phyloP scores from a whole-genome alignment of 2,113 vertebrate species.

The Smithornis capensis region DNA sequence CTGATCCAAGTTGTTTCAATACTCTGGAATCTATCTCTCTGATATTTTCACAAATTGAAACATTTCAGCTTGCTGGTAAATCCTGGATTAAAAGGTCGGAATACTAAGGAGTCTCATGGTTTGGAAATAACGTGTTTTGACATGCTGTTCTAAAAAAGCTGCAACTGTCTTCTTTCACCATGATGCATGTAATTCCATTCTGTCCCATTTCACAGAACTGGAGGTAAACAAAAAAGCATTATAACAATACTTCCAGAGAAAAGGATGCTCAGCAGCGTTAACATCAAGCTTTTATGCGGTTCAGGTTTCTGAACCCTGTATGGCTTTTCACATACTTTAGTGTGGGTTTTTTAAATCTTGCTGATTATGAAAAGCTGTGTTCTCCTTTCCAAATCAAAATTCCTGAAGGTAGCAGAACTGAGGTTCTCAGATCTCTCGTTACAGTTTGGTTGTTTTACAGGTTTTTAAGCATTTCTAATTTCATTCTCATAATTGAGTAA shows the following conservation, averaged over 20 bases:
- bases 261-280: not conserved
- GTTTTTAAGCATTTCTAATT: not conserved
- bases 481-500: not conserved
- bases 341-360: not conserved
- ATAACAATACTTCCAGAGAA: not conserved
- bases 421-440: not conserved
- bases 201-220: not conserved
- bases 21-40: not conserved
- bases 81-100: not conserved
- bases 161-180: not conserved
- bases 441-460: not conserved
- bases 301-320: not conserved
- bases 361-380: not conserved
- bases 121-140: constrained; percentile 36
- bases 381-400: not conserved
- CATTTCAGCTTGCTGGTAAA: not conserved
- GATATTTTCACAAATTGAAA: not conserved
- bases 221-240: not conserved
- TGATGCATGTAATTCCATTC: not conserved
- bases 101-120: not conserved
- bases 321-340: not conserved
- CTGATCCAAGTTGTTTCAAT: not conserved
- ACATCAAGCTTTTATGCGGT: not conserved
- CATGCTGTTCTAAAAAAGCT: not conserved
- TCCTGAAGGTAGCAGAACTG: not conserved